Base-by-base conservation (phyloP, 2,113 vertebrate species). In the Cyphotilapia sp. region DNA sequence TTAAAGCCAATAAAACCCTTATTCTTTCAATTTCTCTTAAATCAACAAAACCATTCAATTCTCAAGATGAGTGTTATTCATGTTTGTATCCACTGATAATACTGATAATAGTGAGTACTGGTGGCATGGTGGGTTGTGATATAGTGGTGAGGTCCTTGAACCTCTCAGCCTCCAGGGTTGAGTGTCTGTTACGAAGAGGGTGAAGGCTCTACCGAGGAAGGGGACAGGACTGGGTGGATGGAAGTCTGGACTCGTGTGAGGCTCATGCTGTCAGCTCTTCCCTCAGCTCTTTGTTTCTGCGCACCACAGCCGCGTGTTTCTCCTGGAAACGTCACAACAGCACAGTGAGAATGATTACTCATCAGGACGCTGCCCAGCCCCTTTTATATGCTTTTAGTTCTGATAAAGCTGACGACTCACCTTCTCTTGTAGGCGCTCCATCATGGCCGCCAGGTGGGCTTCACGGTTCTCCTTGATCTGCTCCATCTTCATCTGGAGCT, bases 401-500 rank as follows among this genome's bases (percentile, higher is more conserved):
- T 24, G 35, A 74, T 27, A 16, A 49, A 78, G 71, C 71, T n/a
- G 31, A 66, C 9, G 4, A 66, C 83, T 92, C 85, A 99, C 99
- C 98, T 99, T 99, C 96, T 99, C 98, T 95, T 98, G 98, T 92
- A 99, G 96, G 87, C 98, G 97, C 85, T 98, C 98, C 87, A 99
- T 45, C 97, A 98, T 98, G 90, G 98, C 99, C 0, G 98, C 98
- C 90, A 99, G 93, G 35, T 98, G 95, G 9, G 99, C 99, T 42
- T 99, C 97, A 1, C 99, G 97, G 94, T 99, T 99, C 94, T 99
- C 99, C 94, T 98, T 98, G 94, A 98, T 99, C 95, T 98, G 98
- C 17, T 98, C 98, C 98, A 99, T 99, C 95, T 97, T 99, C 93
- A 97, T 95, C 2, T 96, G 97, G 91, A 99, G 97, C 92, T 97